Percentiles rank a stretch among this genome's conserved stretches.
These are phyloP conservation scores for Enteromius treurensis DNA, from an alignment of 2,797 vertebrate genomes.

Conservation along the genomic window DNA sequence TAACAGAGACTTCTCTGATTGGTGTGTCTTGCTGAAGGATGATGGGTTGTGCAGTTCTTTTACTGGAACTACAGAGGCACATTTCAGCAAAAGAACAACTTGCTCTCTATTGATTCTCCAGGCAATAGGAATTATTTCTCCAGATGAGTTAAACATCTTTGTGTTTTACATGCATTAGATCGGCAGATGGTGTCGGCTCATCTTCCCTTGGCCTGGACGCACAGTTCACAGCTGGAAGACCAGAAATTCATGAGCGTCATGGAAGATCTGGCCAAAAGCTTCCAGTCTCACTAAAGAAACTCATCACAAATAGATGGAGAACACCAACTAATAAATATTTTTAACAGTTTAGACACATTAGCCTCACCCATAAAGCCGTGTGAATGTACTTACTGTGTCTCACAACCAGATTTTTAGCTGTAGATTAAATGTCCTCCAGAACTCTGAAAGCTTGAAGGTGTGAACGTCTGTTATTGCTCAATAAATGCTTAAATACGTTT, in stretches of 20 bases:
- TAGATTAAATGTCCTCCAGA: conserved; percentile 50
- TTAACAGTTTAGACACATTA: not conserved
- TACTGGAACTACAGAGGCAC: not conserved
- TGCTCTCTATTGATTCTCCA: not conserved
- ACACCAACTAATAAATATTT: not conserved
- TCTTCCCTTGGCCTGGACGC: conserved; percentile 82
- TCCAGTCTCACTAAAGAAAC: conserved; percentile 77
- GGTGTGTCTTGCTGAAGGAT: not conserved
- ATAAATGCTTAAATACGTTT: conserved; percentile 39
- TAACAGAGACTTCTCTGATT: not conserved
- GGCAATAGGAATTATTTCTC: not conserved
- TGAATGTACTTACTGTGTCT: conserved; percentile 12
- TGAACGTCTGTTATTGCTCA: conserved; percentile 8
- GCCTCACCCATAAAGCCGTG: conserved; percentile 9
- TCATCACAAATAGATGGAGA: not conserved
- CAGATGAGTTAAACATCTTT: not conserved
- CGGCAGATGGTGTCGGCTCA: conserved; percentile 75
- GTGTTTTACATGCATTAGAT: conserved; percentile 66
- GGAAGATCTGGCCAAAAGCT: conserved; percentile 80
- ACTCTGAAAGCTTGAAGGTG: conserved; percentile 51
- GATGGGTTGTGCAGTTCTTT: conserved; percentile 1
- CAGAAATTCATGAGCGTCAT: conserved; percentile 79
- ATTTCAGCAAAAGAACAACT: not conserved
- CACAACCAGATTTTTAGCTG: conserved; percentile 12
- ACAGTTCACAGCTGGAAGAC: conserved; percentile 77